phyloP scores from a whole-genome alignment of 2,797 vertebrate species.

The Alca torda region DNA sequence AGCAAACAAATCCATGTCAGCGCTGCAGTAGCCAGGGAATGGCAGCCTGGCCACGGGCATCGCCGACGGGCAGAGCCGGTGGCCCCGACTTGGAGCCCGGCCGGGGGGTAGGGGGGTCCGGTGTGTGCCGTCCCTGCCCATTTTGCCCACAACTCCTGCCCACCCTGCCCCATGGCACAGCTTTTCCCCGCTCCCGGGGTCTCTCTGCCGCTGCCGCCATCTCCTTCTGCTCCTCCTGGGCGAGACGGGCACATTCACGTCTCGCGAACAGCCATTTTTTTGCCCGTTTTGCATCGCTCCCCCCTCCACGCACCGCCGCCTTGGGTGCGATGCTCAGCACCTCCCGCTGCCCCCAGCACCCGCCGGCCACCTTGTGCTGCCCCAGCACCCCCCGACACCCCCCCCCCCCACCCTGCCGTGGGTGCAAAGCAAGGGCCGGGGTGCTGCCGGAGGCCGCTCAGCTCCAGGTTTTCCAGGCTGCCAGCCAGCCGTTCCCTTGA shows the following conservation, averaged over 20 bases:
- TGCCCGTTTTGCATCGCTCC: fast-evolving
- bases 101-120: not conserved
- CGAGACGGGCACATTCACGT: fast-evolving
- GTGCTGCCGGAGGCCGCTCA: not conserved
- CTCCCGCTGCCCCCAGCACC: not conserved
- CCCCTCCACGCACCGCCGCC: fast-evolving
- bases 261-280: not conserved
- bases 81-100: not conserved
- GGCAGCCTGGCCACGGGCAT: not conserved
- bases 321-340: not conserved
- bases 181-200: not conserved
- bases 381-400: not conserved
- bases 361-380: fast-evolving
- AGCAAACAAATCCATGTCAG: not conserved
- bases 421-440: not conserved
- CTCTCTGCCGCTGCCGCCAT: fast-evolving
- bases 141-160: fast-evolving
- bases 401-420: fast-evolving
- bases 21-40: not conserved
- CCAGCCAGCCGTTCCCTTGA: slow-evolving; percentile 52
- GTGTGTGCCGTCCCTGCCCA: fast-evolving
- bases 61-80: not conserved
- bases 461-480: slow-evolving; percentile 62
- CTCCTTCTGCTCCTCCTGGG: not conserved
- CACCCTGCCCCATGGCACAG: not conserved